These are phyloP conservation scores for Chloroceryle inda DNA, from an alignment of 2,797 vertebrate genomes.

Conservation along the genomic window DNA sequence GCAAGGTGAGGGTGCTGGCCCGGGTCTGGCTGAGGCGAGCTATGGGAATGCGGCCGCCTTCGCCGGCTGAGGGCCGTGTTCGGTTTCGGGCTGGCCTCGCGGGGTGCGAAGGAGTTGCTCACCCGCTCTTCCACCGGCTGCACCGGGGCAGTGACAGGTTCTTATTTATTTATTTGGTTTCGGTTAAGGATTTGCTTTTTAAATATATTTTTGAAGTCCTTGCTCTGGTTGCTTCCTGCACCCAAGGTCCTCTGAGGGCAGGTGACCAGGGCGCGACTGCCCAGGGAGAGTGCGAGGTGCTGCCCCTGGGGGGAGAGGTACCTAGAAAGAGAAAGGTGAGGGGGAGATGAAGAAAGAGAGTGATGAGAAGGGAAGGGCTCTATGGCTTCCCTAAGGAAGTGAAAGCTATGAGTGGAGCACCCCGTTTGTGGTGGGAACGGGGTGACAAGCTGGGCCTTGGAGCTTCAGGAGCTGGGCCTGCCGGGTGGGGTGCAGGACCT, in stretches of 20 bases:
- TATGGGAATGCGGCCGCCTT: not conserved
- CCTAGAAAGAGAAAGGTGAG: rapidly evolving
- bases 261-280: rapidly evolving
- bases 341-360: not conserved
- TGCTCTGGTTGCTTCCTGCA: rapidly evolving
- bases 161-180: not conserved
- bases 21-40: rapidly evolving
- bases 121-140: no score
- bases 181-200: rapidly evolving
- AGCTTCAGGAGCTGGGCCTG: not conserved
- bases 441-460: not conserved
- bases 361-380: not conserved
- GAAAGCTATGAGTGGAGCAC: not conserved
- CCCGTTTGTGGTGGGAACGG: not conserved
- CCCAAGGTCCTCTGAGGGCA: rapidly evolving
- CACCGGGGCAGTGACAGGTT: rapidly evolving
- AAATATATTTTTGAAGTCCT: no score
- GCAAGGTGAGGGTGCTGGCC: not conserved
- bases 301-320: not conserved
- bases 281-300: rapidly evolving
- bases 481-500: not conserved
- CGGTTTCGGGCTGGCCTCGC: no score
- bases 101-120: not conserved
- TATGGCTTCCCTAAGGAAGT: rapidly evolving
- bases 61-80: not conserved